A percentile compares a stretch with the other conserved stretches of the same genome.
phyloP scores from a whole-genome alignment of 2,797 vertebrate genomes.

The Callimico goeldii region DNA sequence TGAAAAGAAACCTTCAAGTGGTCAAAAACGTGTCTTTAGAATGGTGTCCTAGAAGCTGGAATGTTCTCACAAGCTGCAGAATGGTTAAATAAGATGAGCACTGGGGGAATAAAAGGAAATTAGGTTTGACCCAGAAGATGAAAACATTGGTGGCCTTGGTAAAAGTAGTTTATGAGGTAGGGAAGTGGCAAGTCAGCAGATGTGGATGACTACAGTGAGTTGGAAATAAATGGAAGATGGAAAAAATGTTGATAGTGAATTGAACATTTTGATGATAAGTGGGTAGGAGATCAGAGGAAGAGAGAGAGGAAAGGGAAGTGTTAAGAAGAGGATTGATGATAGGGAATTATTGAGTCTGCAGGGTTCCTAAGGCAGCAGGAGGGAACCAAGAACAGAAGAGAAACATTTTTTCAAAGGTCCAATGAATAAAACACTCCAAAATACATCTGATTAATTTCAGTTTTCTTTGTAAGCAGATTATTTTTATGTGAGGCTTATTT shows the following conservation, averaged over 20 bases:
- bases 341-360: not conserved
- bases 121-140: not conserved
- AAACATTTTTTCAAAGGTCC: not conserved
- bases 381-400: not conserved
- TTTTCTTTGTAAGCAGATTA: not conserved
- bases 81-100: not conserved
- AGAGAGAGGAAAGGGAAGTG: not conserved
- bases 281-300: not conserved
- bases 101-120: not conserved
- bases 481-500: slow-evolving; percentile 1
- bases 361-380: not conserved
- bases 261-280: not conserved
- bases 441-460: slow-evolving; percentile 6
- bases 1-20: not conserved
- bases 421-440: not conserved
- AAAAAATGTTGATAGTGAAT: not conserved
- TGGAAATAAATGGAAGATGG: not conserved
- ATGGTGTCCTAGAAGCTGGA: not conserved
- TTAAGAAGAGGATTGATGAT: not conserved
- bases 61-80: not conserved
- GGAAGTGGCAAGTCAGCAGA: not conserved
- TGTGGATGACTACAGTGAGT: not conserved
- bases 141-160: not conserved
- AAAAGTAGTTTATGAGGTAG: not conserved
- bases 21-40: not conserved